Conservation (phyloP, 2,888 invertebrate species). For the Heliconius aoede region DNA sequence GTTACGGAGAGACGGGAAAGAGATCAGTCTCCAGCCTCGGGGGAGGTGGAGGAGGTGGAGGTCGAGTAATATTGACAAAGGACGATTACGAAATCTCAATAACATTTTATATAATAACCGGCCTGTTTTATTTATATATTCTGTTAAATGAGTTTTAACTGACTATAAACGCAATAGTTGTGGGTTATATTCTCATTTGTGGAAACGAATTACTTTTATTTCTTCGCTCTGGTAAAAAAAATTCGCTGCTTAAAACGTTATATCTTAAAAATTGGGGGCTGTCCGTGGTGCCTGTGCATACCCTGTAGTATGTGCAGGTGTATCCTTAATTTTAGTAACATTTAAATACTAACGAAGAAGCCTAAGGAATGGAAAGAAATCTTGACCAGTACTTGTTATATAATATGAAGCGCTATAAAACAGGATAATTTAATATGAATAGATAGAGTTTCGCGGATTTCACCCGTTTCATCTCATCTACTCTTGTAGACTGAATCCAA, state of each 20-base stretch:
- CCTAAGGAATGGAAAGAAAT: not conserved
- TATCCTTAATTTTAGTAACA: too few species aligned
- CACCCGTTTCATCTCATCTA: conserved; percentile 9
- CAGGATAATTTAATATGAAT: conserved; percentile 4
- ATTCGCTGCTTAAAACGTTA: too few species aligned
- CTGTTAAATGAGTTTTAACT: not conserved
- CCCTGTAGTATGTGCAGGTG: too few species aligned
- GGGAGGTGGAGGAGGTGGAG: conserved; percentile 56
- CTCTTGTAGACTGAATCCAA: conserved; percentile 30
- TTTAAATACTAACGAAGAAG: too few species aligned
- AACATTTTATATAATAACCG: conserved; percentile 15
- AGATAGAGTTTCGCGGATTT: not conserved
- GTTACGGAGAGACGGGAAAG: conserved; percentile 64
- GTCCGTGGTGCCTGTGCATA: too few species aligned
- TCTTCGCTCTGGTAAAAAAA: too few species aligned
- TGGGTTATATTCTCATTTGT: too few species aligned
- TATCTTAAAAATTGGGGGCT: too few species aligned
- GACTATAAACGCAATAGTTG: too few species aligned
- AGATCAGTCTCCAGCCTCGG: conserved; percentile 55
- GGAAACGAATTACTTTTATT: too few species aligned
- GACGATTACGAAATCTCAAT: conserved; percentile 32
- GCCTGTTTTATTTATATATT: not conserved
- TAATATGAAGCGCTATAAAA: not conserved
- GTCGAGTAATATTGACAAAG: conserved; percentile 62
- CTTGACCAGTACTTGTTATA: too few species aligned